Evolutionary conservation across 1,140 invertebrate species (phyloP).

Genomic region (Paraescarpia echinospica): DNA sequence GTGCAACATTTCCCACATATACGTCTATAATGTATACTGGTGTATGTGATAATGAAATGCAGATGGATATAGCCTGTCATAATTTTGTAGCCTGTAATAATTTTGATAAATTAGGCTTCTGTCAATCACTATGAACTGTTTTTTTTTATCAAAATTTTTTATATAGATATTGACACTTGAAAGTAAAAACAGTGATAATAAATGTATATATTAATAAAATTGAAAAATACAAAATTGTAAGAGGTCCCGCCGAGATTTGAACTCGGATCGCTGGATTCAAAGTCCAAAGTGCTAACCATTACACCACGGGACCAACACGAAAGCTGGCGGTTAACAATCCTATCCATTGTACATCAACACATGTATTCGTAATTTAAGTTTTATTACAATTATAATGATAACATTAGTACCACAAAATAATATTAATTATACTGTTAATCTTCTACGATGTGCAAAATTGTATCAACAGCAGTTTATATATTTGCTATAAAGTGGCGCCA

Average conservation of each 20-base stretch:
- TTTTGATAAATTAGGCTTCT: no score
- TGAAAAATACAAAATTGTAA: conserved; percentile 40
- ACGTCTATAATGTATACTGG: no score
- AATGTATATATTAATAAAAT: neutral
- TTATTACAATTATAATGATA: neutral
- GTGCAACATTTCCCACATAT: no score
- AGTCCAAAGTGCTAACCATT: conserved; percentile 90
- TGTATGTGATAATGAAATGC: no score
- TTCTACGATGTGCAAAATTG: neutral
- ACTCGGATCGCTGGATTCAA: conserved; percentile 78
- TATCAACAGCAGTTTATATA: neutral
- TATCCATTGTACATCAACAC: neutral
- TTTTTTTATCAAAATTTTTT: no score
- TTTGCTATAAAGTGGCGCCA: neutral
- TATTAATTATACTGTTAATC: neutral
- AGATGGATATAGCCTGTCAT: no score
- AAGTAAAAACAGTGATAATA: neutral
- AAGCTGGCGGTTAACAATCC: neutral
- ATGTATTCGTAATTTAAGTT: neutral
- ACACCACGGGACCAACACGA: conserved; percentile 74
- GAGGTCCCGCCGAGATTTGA: conserved; percentile 60
- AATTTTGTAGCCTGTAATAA: no score
- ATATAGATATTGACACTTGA: no score
- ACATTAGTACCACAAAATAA: neutral
- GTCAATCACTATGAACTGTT: no score